Conservation (phyloP, 2,797 vertebrate species). For the Rhynchonycteris naso region DNA sequence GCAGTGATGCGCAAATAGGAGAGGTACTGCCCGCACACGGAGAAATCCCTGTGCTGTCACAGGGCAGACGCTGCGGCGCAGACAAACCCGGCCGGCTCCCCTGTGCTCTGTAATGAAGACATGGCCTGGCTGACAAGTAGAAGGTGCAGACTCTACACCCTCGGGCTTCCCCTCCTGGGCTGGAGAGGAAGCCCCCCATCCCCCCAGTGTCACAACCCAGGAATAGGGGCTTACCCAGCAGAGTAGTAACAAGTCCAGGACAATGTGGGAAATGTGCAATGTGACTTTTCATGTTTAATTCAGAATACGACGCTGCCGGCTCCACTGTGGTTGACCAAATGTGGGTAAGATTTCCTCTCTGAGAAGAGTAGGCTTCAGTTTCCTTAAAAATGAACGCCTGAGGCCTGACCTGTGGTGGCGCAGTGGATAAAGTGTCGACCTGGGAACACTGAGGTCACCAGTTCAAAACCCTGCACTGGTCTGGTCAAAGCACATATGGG, state of each 20-base stretch:
- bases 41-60: background rate
- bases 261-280: rapidly evolving
- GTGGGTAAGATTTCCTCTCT: background rate
- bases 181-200: background rate
- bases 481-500: too few species aligned
- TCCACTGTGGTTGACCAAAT: background rate
- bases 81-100: rapidly evolving
- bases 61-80: rapidly evolving
- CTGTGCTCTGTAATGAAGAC: background rate
- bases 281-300: background rate
- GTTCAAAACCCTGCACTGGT: too few species aligned
- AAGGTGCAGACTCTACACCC: background rate
- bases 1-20: background rate
- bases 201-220: rapidly evolving
- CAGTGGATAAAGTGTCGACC: too few species aligned
- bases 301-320: rapidly evolving
- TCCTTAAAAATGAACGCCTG: background rate
- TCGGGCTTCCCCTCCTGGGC: background rate
- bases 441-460: too few species aligned
- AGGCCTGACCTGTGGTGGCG: too few species aligned
- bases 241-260: rapidly evolving
- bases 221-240: background rate
- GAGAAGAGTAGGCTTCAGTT: background rate
- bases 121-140: background rate
- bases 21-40: rapidly evolving